Evolutionary conservation across 2,113 vertebrate genomes (phyloP), one percentile per base, ranked within the genome.

Genomic region (Reinhardtius hippoglossoides): DNA sequence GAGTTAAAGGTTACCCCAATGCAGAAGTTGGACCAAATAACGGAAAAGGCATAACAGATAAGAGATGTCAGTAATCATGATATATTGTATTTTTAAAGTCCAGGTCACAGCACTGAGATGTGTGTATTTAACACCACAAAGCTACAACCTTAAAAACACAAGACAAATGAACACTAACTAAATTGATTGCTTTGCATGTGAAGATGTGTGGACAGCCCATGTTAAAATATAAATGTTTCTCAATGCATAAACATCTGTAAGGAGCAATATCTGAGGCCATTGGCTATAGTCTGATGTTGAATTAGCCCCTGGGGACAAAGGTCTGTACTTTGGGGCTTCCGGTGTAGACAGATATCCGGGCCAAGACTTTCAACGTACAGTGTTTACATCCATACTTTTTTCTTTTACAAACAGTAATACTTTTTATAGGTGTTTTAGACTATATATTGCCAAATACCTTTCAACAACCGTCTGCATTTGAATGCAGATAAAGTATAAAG

Each of bases 1-100:
- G 50, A 74, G 68, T n/a, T 37, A 87, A 73, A 80, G 66, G 75
- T 82, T 67, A 62, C 26, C 2, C 55, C 8, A 27, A 65, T 26
- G 61, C 15, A 88, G 67, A 85, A 27, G 26, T 10, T 46, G 37
- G 8, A 63, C 5, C 13, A 50, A 73, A 62, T 37, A 68, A 46
- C 0, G 24, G 9, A 67, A 76, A 57, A 9, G 44, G 31, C 6
- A 9, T 21, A 5, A 20, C 40, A 27, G 0, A 68, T 44, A 42
- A 55, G 20, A 13, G 50, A 50, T 18, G 46, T 50, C 24, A 66
- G 55, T 56, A 78, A 60, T 21, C 20, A 67, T 23, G 7, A 64
- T 13, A 9, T 35, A 9, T 18, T n/a, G 8, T 9, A 12, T 21
- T 20, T n/a, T 20, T 23, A 68, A 73, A 13, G 10, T 31, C 46